Evolutionary conservation across 1,140 invertebrate species (phyloP).

Genomic region (Calliphora vicina): DNA sequence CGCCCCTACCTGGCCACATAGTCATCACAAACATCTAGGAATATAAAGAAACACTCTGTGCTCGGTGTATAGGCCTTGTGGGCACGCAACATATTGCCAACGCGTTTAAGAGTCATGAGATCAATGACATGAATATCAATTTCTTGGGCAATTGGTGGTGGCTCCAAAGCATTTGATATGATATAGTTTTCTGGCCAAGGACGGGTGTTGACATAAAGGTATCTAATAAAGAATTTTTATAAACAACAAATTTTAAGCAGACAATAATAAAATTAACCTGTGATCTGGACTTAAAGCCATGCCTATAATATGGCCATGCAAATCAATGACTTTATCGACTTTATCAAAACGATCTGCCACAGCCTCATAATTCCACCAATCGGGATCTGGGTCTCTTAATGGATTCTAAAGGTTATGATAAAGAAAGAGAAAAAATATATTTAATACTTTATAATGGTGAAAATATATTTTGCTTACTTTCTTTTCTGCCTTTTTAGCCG

Average conservation of each 20-base stretch:
- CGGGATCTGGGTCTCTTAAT: slow-evolving; percentile 66
- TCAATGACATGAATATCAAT: slow-evolving; percentile 92
- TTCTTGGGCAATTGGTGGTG: slow-evolving; percentile 89
- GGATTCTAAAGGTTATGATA: slow-evolving; percentile 46
- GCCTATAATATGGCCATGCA: slow-evolving; percentile 90
- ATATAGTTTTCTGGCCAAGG: slow-evolving; percentile 84
- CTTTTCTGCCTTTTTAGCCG: slow-evolving; percentile 66
- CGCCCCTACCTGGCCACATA: slow-evolving; percentile 86
- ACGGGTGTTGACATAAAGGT: slow-evolving; percentile 86
- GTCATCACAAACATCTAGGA: slow-evolving; percentile 84
- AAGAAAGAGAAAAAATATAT: background rate
- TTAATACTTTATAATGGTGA: too few species aligned
- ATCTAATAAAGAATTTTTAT: slow-evolving; percentile 65
- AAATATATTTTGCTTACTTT: too few species aligned
- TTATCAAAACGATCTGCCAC: slow-evolving; percentile 79
- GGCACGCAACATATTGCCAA: slow-evolving; percentile 83
- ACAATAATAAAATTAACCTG: slow-evolving; percentile 37
- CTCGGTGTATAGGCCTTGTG: slow-evolving; percentile 89
- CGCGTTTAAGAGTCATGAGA: slow-evolving; percentile 77
- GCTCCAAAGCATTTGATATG: slow-evolving; percentile 81
- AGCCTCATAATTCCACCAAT: slow-evolving; percentile 75
- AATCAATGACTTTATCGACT: slow-evolving; percentile 84
- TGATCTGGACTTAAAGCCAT: slow-evolving; percentile 89
- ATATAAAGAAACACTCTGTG: slow-evolving; percentile 90
- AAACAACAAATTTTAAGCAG: background rate